Evolutionary conservation across 2,797 vertebrate genomes (phyloP), one percentile per base, ranked within the genome.

Genomic region (Neosilurus hyrtlii): DNA sequence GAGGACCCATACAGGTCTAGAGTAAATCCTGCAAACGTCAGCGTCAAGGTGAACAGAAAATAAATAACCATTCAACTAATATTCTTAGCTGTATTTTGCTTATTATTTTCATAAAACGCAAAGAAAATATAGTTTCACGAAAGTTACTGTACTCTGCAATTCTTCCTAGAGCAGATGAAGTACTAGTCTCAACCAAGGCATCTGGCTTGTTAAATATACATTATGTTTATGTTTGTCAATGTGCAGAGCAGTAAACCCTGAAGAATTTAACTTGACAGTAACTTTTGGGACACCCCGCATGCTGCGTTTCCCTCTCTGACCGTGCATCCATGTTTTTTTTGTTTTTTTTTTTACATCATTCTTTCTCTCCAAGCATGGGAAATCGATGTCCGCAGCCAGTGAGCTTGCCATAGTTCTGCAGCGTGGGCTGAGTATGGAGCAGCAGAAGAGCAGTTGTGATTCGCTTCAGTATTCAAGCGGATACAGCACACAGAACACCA

Each of bases 381-480:
- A 98, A 90, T 95, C 97, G 37, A 93, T 96, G 61, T 96, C 97
- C 0, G 97, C 97, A 0, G 97, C 97, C 89, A 97, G 95, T 0
- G 97, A 97, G 88, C 91, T 99, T 84, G 97, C 97, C 51, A 97
- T 99, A 97, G 97, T 98, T 68, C 91, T 99, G 93, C 98, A 97
- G 0, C 94, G 97, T 0, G 97, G 98, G n/a, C 92, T 99, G 88
- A 97, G 96, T 87, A 91, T 97, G 89, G 97, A 99, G 91, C 96
- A 97, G 92, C 97, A 99, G 95, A 97, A 98, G 91, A 99, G 96
- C 94, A 99, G 97, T 92, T 95, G 97, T 62, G 98, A 99, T 91
- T 99, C 97, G 0, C 93, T 99, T 90, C 97, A 99, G 90, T 98
- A 97, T 87, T 99, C 98, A 20, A 99, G 97, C 0, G 97, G 97